These are phyloP conservation scores for Cecidostiba fungosa DNA, from an alignment of 2,888 invertebrate species.

Conservation along the genomic window DNA sequence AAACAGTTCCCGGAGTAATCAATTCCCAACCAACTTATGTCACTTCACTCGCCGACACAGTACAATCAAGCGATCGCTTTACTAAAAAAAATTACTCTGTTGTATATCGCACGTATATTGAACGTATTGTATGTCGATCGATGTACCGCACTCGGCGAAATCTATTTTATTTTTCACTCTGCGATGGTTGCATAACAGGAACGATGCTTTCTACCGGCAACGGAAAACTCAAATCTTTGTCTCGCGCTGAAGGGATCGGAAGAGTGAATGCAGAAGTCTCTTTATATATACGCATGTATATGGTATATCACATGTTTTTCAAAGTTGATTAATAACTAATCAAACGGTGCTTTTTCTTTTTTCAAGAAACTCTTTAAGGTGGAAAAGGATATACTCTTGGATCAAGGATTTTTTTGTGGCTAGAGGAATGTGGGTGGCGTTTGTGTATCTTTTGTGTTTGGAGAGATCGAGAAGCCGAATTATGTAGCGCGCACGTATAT, in stretches of 20 bases:
- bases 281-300: neutral
- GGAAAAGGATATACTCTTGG: constrained; percentile 33
- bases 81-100: constrained; percentile 17
- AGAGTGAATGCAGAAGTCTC: neutral
- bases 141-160: constrained; percentile 41
- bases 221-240: constrained; percentile 27
- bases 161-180: constrained; percentile 1
- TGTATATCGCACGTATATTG: constrained; percentile 32
- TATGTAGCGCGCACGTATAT: constrained; percentile 46
- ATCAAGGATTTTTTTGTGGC: constrained; percentile 35
- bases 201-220: constrained; percentile 55
- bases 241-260: constrained; percentile 3
- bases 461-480: constrained; percentile 19
- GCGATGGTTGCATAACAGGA: constrained; percentile 17
- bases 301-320: neutral
- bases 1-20: neutral
- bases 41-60: neutral
- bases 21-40: neutral
- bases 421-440: neutral
- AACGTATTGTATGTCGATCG: constrained; percentile 33
- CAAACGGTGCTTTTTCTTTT: constrained; percentile 27
- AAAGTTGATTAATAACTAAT: constrained; percentile 1
- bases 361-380: constrained; percentile 33
- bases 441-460: neutral
- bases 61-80: constrained; percentile 15